phyloP scores from a whole-genome alignment of 2,113 vertebrate genomes.

The Vulpes lagopus region DNA sequence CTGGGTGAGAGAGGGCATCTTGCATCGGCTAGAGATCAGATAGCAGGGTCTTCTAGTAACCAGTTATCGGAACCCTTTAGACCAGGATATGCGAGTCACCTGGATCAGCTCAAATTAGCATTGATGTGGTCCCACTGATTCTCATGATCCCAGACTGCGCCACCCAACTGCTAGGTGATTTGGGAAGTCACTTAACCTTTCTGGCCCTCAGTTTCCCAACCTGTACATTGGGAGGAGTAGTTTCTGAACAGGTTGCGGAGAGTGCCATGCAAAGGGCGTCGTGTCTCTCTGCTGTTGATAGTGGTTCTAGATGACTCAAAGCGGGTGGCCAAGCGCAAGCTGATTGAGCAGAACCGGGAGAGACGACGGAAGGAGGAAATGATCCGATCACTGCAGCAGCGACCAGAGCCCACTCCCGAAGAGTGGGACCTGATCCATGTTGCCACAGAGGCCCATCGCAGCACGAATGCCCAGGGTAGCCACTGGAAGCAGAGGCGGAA shows the following conservation, averaged over 20 bases:
- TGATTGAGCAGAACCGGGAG: conserved; percentile 98
- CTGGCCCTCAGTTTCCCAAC: not conserved
- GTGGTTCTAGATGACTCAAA: conserved; percentile 98
- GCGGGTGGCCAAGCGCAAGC: conserved; percentile 97
- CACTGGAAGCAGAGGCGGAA: conserved; percentile 99
- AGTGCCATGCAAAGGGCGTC: not conserved
- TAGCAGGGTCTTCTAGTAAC: not conserved
- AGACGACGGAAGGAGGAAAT: conserved; percentile 96
- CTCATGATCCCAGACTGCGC: not conserved
- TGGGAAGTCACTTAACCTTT: not conserved
- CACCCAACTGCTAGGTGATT: not conserved
- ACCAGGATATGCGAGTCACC: not conserved
- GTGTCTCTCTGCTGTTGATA: conserved; percentile 73
- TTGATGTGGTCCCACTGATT: not conserved
- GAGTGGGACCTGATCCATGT: conserved; percentile 98
- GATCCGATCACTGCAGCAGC: conserved; percentile 94
- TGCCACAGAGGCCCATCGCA: conserved; percentile 96
- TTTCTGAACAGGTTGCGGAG: not conserved
- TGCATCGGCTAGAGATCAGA: not conserved
- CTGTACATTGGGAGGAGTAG: not conserved
- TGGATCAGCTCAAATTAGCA: not conserved
- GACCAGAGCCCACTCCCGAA: conserved; percentile 93
- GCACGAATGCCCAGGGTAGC: conserved; percentile 98
- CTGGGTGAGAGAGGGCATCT: not conserved
- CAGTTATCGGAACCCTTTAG: not conserved